Conservation (phyloP, 37 sponge, comb jelly and placozoan species). For the Aplysina aerophoba region DNA sequence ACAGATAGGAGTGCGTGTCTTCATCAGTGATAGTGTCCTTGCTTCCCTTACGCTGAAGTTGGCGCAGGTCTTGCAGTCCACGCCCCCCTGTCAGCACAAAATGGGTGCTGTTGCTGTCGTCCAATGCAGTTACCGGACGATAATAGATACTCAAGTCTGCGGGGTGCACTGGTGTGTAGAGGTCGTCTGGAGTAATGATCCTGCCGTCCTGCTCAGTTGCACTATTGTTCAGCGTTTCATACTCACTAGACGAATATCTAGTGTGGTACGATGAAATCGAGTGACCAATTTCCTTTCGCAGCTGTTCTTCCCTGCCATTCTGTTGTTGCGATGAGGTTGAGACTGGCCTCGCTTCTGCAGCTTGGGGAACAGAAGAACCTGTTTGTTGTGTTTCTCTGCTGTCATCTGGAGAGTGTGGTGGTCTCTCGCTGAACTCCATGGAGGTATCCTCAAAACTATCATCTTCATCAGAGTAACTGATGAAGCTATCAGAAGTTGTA, state of each 20-base stretch:
- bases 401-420: not conserved
- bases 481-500: not conserved
- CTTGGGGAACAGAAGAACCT: too few species aligned
- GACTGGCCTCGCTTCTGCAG: not conserved
- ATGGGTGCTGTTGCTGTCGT: conserved; percentile 6
- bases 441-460: not conserved
- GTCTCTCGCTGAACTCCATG: not conserved
- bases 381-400: too few species aligned
- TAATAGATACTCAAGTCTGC: not conserved
- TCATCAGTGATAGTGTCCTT: not conserved
- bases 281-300: conserved; percentile 2
- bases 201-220: too few species aligned
- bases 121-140: not conserved
- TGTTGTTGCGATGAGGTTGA: not conserved
- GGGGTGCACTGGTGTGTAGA: conserved; percentile 14
- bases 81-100: conserved; percentile 66
- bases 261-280: not conserved
- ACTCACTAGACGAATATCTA: not conserved
- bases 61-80: conserved; percentile 51
- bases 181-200: not conserved
- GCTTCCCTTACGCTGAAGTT: not conserved
- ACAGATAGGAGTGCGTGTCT: not conserved
- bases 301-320: not conserved
- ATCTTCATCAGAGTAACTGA: not conserved
- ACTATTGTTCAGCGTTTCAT: not conserved